Evolutionary conservation across 2,797 vertebrate genomes (phyloP).

Genomic region (Anguilla marmorata): DNA sequence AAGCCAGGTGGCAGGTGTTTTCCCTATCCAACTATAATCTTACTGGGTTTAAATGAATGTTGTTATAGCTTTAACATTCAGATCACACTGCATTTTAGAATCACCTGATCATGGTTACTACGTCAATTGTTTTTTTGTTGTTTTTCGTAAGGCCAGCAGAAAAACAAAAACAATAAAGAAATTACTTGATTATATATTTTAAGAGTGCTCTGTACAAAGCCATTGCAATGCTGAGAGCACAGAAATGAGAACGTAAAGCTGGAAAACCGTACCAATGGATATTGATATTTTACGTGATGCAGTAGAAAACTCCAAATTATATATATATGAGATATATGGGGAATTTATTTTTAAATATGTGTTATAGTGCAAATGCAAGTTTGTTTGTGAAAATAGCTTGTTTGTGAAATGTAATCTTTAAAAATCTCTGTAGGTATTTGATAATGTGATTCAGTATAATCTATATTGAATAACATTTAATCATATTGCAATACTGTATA

Average conservation of each 20-base stretch:
- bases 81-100: neutral
- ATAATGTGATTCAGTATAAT: no score
- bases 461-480: no score
- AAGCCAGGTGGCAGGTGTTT: constrained; percentile 8
- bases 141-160: neutral
- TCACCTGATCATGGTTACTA: neutral
- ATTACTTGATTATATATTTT: neutral
- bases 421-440: neutral
- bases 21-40: neutral
- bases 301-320: neutral
- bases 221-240: neutral
- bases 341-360: neutral
- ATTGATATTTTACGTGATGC: neutral
- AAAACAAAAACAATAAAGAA: neutral
- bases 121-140: neutral
- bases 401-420: neutral
- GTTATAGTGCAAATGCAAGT: neutral
- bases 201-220: neutral
- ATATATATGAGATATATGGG: neutral
- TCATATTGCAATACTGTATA: no score
- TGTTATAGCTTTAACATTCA: neutral
- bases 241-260: neutral
- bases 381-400: neutral
- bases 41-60: neutral
- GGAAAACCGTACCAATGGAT: neutral